Evolutionary conservation across 1,140 invertebrate genomes (phyloP).

Genomic region (Drosophila nannoptera): DNA sequence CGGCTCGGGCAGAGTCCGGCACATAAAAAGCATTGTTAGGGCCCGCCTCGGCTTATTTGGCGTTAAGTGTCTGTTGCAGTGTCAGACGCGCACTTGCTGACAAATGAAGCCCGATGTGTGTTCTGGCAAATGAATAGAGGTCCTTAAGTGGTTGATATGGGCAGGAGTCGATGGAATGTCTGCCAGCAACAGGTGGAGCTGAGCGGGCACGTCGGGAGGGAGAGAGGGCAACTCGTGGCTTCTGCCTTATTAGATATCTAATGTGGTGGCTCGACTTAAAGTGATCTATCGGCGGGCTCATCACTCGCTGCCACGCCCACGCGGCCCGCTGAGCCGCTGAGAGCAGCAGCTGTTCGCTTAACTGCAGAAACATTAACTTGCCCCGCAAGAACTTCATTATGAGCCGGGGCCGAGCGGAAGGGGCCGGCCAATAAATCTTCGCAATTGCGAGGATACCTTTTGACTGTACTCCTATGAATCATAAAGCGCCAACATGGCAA

Average conservation of each 20-base stretch:
- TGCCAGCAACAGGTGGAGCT: slow-evolving; percentile 24
- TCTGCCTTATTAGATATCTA: slow-evolving; percentile 1
- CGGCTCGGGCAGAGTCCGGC: background rate
- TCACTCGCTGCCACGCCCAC: background rate
- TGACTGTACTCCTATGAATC: slow-evolving; percentile 68
- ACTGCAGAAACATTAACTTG: slow-evolving; percentile 66
- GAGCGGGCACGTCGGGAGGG: background rate
- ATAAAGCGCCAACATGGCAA: slow-evolving; percentile 51
- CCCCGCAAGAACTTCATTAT: slow-evolving; percentile 70
- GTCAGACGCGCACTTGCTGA: slow-evolving; percentile 43
- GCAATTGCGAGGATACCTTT: slow-evolving; percentile 58
- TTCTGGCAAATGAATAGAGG: slow-evolving; percentile 45
- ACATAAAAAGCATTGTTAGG: slow-evolving; percentile 32
- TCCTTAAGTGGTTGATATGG: slow-evolving; percentile 32
- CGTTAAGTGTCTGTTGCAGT: slow-evolving; percentile 43
- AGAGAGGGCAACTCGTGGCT: background rate
- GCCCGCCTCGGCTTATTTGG: slow-evolving; percentile 33
- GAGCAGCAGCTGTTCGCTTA: slow-evolving; percentile 28
- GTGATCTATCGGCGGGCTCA: slow-evolving; percentile 1
- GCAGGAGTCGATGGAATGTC: background rate
- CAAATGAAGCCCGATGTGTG: slow-evolving; percentile 48
- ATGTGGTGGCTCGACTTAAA: background rate
- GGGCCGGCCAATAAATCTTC: slow-evolving; percentile 60
- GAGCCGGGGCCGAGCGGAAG: background rate
- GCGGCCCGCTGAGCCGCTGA: no score